phyloP scores from a whole-genome alignment of 2,113 vertebrate genomes.

The Chionomys nivalis region DNA sequence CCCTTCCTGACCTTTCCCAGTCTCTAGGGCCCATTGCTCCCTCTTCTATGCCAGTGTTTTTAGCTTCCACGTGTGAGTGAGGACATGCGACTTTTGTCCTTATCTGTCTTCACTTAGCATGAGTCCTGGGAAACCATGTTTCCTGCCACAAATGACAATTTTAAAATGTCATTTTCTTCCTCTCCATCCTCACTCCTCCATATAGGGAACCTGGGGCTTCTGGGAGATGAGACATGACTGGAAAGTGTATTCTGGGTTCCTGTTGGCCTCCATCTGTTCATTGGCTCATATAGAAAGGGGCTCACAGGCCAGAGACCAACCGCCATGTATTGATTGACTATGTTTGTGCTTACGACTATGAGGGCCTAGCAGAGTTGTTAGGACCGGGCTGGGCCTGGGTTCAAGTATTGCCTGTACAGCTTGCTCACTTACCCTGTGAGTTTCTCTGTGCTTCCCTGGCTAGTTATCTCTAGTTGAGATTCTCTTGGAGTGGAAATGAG shows the following conservation, averaged over 20 bases:
- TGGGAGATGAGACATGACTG: background rate
- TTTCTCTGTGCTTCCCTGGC: background rate
- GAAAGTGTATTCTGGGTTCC: background rate
- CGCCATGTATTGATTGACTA: background rate
- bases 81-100: background rate
- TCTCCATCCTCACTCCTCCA: background rate
- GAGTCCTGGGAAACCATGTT: background rate
- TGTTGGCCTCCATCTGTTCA: background rate
- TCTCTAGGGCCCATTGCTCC: background rate
- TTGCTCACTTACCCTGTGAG: background rate
- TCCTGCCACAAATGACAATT: background rate
- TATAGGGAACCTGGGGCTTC: background rate
- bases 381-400: background rate
- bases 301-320: background rate
- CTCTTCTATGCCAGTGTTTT: background rate
- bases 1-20: background rate
- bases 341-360: accelerated
- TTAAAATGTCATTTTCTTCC: background rate
- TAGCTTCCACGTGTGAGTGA: background rate
- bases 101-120: background rate
- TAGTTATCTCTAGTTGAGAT: background rate
- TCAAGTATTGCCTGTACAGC: background rate
- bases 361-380: background rate
- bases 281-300: background rate
- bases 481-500: background rate